Evolutionary conservation across 1,140 invertebrate species (phyloP).

Genomic region (Colletes latitarsis): DNA sequence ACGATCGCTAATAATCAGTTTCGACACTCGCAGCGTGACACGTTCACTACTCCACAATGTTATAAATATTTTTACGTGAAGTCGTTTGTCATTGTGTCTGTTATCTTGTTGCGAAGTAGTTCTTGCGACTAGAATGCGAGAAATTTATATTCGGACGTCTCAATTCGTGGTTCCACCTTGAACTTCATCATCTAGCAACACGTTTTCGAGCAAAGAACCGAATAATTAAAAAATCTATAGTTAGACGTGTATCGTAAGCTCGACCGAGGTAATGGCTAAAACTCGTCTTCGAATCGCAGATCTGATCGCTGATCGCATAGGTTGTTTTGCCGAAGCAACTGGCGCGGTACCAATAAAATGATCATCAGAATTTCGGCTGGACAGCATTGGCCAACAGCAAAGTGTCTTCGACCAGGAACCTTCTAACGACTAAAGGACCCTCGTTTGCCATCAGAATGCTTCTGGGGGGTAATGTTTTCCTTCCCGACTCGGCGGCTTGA

Average conservation of each 20-base stretch:
- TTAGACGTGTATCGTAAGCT: too few relatives aligned
- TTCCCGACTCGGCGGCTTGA: slow-evolving; percentile 64
- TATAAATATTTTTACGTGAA: slow-evolving; percentile 32
- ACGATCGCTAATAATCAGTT: slow-evolving; percentile 67
- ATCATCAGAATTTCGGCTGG: background rate
- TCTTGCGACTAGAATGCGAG: slow-evolving; percentile 19
- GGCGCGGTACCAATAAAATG: background rate
- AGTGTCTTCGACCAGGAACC: slow-evolving; percentile 43
- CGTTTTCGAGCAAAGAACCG: background rate
- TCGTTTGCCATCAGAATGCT: slow-evolving; percentile 66
- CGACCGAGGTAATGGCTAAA: too few relatives aligned
- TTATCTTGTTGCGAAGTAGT: slow-evolving; percentile 6
- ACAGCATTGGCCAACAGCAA: slow-evolving; percentile 40
- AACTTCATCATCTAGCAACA: background rate
- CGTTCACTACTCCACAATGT: slow-evolving; percentile 41
- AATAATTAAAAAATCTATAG: background rate
- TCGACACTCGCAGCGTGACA: slow-evolving; percentile 46
- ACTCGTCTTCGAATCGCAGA: background rate
- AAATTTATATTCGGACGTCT: slow-evolving; percentile 57
- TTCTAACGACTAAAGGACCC: slow-evolving; percentile 62
- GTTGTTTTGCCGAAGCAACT: background rate
- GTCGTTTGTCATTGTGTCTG: slow-evolving; percentile 51
- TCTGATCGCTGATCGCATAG: background rate
- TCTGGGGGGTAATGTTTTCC: slow-evolving; percentile 68
- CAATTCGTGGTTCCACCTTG: slow-evolving; percentile 24